Evolutionary conservation across 2,888 invertebrate genomes (phyloP), one percentile per base, ranked within the genome.

Genomic region (Seladonia tumulorum): DNA sequence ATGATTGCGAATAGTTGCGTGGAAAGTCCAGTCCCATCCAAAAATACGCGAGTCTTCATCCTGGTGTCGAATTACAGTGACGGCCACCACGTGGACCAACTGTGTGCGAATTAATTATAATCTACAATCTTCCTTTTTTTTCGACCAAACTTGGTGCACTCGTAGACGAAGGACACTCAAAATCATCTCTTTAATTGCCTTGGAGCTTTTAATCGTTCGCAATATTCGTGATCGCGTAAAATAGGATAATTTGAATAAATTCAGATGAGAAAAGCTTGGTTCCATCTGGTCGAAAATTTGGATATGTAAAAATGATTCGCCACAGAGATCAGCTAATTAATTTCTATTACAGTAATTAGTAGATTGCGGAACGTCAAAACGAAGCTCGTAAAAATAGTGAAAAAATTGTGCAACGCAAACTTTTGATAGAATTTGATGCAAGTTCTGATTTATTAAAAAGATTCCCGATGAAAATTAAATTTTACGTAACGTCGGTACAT

Each of bases 41-140:
- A 93, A 93, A 93, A 93, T 93, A 93, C 90, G 89, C 89, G 87
- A 90, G 89, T 91, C 88, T 89, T 88, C 90, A 82, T 81, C 79
- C 77, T 79, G 91, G 93, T 93, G 89, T 93, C 93, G 91, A 88
- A 92, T 93, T 93, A 93, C 93, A 80, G 80, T 83, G 75, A 74
- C 82, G 75, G 83, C 84, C 77, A 79, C 78, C 86, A 71, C 79
- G 68, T 81, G 73, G 35, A 68, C 39, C 35, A 35, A 39, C 68
- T 22, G 68, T 22, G 68, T 22, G 70, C 39, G 42, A 70, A 42
- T 70, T 42, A n/a, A 39, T 70, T 70, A 42, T 1, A n/a, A 70
- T 42, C 42, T 39, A n/a, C 68, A 42, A 68, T 68, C n/a, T 68
- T 68, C 39, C 35, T 68, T 68, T 39, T 68, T 68, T 68, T 39